Base-by-base conservation (phyloP, 2,113 vertebrate species). In the Natator depressus region DNA sequence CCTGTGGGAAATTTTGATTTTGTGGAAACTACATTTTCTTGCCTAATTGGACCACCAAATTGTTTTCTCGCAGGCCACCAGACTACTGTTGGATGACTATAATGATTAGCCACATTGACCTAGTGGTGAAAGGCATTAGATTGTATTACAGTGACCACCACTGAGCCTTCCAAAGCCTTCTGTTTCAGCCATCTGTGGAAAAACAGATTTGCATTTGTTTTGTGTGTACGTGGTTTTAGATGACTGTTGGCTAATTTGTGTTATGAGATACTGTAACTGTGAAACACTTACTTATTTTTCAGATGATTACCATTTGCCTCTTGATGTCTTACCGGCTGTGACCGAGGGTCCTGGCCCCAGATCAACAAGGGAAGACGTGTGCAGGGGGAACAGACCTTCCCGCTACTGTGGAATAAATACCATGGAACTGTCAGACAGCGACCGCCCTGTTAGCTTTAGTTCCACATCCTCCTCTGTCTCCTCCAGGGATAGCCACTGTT, bases 401-500 rank as follows among this genome's bases (percentile, higher is more conserved):
- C 96, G 3, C 93, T 98, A 98, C 96, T 98, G 97, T 98, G 98
- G 98, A 22, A 98, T 96, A 76, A 98, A 89, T 96, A 98, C 98
- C 97, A 99, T 99, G 99, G 99, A 99, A 98, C 98, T 99, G 79
- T 99, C 98, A 0, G 99, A 99, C 97, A 99, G 98, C 22, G 99
- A 99, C 95, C 98, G 99, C 57, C 99, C 99, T 0, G 98, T 99
- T 96, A 99, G 99, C 98, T 99, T 99, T 88, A 99, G 99, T 97
- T 99, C 99, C 97, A 99, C 99, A 10, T 99, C 99, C 1, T 99
- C 99, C 53, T 99, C 99, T 0, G 98, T 99, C 85, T 99, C 99
- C 53, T 99, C 99, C 89, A 97, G 99, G 89, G 99, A 99, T 98
- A 99, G 99, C 94, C 99, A 99, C 94, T 99, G 99, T 90, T 99